Percentiles rank a stretch among this genome's conserved stretches.
These are phyloP conservation scores for Drosophila emarginata DNA, from an alignment of 2,888 invertebrate species.

Conservation along the genomic window DNA sequence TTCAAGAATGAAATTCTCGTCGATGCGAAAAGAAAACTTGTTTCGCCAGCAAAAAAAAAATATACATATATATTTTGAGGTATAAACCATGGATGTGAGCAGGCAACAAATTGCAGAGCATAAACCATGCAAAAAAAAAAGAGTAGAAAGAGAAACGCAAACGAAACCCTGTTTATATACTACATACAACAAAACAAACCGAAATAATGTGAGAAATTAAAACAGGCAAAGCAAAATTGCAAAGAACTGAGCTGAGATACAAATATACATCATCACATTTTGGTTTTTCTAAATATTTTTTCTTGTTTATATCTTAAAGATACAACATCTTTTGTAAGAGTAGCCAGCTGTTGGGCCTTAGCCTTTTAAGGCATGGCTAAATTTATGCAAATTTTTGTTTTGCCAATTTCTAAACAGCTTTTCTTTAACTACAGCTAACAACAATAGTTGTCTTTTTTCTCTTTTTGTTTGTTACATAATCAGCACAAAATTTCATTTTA, in stretches of 20 bases:
- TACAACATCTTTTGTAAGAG: background rate
- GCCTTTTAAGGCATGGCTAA: background rate
- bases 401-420: conserved; percentile 61
- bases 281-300: background rate
- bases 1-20: conserved; percentile 72
- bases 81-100: conserved; percentile 47
- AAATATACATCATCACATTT: conserved; percentile 1
- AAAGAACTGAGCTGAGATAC: background rate
- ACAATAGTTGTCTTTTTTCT: conserved; percentile 41
- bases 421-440: conserved; percentile 33
- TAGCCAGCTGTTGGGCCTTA: conserved; percentile 7
- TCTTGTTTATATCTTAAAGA: background rate
- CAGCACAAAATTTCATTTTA: conserved; percentile 40
- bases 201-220: conserved; percentile 9
- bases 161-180: background rate
- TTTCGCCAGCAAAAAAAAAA: conserved; percentile 54
- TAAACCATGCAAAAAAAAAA: conserved; percentile 49
- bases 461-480: conserved; percentile 54
- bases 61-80: conserved; percentile 31
- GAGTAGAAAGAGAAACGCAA: background rate
- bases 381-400: conserved; percentile 59
- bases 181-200: background rate
- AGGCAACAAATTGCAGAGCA: conserved; percentile 55
- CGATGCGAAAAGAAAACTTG: conserved; percentile 52
- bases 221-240: background rate